Percentiles rank a stretch among this genome's conserved stretches.
Evolutionary conservation across 1,140 invertebrate species (phyloP).

Genomic region (Rhyzopertha dominica): DNA sequence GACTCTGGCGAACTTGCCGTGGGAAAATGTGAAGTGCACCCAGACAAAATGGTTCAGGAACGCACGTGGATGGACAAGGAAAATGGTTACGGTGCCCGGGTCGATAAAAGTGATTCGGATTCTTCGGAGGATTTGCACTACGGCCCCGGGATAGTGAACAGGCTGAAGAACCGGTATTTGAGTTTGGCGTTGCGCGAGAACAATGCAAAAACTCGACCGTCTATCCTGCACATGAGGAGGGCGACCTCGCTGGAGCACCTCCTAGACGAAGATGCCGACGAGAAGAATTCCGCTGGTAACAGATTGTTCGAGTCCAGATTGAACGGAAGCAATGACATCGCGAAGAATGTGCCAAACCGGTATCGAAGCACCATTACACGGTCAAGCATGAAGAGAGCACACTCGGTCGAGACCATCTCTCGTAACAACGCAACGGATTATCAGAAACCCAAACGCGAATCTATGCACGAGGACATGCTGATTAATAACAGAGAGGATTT

Average conservation of each 20-base stretch:
- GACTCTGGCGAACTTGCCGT: neutral
- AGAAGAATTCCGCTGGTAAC: slow-evolving; percentile 34
- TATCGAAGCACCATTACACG: slow-evolving; percentile 45
- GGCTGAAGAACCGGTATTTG: slow-evolving; percentile 76
- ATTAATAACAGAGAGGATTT: slow-evolving; percentile 20
- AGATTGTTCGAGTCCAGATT: slow-evolving; percentile 27
- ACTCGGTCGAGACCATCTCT: slow-evolving; percentile 75
- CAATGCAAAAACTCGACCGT: slow-evolving; percentile 52
- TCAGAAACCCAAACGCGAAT: slow-evolving; percentile 23
- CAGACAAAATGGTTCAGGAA: slow-evolving; percentile 34
- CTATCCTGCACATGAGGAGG: slow-evolving; percentile 62
- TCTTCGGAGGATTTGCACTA: slow-evolving; percentile 78
- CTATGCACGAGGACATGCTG: slow-evolving; percentile 38
- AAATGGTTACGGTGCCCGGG: slow-evolving; percentile 17
- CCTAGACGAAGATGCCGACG: slow-evolving; percentile 62
- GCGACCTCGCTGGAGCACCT: slow-evolving; percentile 81
- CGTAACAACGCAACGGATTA: slow-evolving; percentile 32
- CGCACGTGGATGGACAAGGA: slow-evolving; percentile 27
- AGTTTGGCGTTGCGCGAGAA: slow-evolving; percentile 70
- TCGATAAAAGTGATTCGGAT: slow-evolving; percentile 43
- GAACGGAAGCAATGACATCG: slow-evolving; percentile 29
- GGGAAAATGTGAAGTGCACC: slow-evolving; percentile 10
- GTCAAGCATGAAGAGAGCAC: slow-evolving; percentile 71
- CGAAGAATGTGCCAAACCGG: slow-evolving; percentile 41
- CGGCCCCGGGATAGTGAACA: slow-evolving; percentile 86